These are phyloP conservation scores for Ferrisia virgata DNA, from an alignment of 2,888 invertebrate species.

Conservation along the genomic window DNA sequence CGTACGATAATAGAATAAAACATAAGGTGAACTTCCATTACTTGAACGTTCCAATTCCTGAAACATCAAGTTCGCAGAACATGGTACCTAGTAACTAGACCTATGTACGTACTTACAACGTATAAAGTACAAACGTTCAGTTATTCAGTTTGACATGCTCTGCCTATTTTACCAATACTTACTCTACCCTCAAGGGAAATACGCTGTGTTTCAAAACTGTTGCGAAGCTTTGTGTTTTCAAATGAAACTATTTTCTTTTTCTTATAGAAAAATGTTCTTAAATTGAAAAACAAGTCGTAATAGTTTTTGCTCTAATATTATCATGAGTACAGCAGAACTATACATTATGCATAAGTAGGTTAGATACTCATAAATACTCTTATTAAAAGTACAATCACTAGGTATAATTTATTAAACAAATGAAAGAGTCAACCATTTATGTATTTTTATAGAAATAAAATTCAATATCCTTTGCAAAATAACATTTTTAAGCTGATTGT, in stretches of 20 bases:
- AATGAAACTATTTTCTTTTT: background rate
- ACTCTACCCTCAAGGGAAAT: background rate
- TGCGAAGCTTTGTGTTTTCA: slow-evolving; percentile 1
- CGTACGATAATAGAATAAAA: background rate
- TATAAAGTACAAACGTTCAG: too few species aligned
- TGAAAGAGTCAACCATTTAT: too few species aligned
- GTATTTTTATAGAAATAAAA: too few species aligned
- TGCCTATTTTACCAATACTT: slow-evolving; percentile 1
- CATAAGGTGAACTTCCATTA: background rate
- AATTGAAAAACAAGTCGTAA: background rate
- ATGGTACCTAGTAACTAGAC: background rate
- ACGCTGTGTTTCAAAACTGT: background rate
- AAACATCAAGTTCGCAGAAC: background rate
- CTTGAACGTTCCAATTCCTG: background rate
- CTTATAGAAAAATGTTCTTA: background rate
- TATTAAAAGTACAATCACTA: too few species aligned
- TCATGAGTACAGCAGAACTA: background rate
- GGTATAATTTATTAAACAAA: background rate
- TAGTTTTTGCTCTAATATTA: background rate
- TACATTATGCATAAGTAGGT: background rate
- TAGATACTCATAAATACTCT: too few species aligned
- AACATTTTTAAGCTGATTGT: too few species aligned
- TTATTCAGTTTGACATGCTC: slow-evolving; percentile 5
- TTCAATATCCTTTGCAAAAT: too few species aligned
- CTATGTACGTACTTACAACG: too few species aligned